Base-by-base conservation (phyloP, 1,140 invertebrate genomes). In the Lutraria rhynchaena region DNA sequence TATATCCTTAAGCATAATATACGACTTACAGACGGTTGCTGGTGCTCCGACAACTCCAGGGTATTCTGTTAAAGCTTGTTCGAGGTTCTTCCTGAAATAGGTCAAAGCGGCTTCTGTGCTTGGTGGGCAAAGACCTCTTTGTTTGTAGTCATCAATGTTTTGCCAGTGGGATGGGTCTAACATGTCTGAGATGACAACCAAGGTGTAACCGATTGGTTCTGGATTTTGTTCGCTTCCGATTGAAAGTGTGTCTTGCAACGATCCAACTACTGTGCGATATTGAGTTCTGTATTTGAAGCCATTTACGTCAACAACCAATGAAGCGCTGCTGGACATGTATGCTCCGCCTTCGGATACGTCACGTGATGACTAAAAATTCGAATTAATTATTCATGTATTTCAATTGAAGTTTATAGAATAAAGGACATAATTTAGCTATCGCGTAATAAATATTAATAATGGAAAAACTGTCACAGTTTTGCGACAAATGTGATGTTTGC, bases 281-380 rank as follows among this genome's bases (percentile, higher is more conserved):
- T 73, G 57, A 24, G 35, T 41, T 19, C 78, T 51, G 69, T 51
- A 81, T 31, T 49, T 37, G 69, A 35, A 81, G 46, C 67, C 55
- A 49, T 63, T 51, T 11, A 81, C 37, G 41, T 81, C 78, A 60
- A 81, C 78, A 35, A 73, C 67, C 27, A 81, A 41, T 49, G 78
- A 81, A 31, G 78, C 27, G 67, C 67, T 67, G 69, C 74, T 67
- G 58, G 73, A 73, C 78, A 81, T 81, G 19, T 22, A 81, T 29
- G 60, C 31, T 51, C 78, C 78, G 33, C 78, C 78, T 27, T 65
- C 3, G n/a, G 78, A 37, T 7, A 81, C 78, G 27, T 81, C 78
- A 5, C 70, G 31, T 11, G 78, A 73, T 33, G 78, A 73, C 78
- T 81, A 46, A 44, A 80, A 58, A 9, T 5, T n/a, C n/a, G n/a